Evolutionary conservation across 1,140 invertebrate genomes (phyloP), one percentile per base, ranked within the genome.

Genomic region (Drosophila bipectinata): DNA sequence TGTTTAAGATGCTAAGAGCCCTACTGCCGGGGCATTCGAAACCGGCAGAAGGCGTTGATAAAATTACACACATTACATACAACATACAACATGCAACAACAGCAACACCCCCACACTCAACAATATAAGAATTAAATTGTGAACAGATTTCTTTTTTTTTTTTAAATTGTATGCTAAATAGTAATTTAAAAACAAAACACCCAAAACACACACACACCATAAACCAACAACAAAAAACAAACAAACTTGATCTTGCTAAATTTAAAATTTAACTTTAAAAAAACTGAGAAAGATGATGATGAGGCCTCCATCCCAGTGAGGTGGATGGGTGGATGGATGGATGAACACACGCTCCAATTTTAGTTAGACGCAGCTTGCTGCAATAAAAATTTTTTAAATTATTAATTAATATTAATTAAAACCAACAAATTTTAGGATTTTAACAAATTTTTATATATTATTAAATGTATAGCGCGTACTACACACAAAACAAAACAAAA

Each of bases 351-450:
- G 82, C 82, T 87, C 78, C 82, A 88, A 88, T 88, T 88, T 88
- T 88, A 88, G 83, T 88, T 88, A 88, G 83, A 88, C 83, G 83
- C 83, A 88, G 83, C 84, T 88, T 72, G 84, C 84, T 88, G 83
- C 83, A 75, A 75, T 49, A 75, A 75, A 74, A 75, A 67, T 81
- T 83, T 85, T 88, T 88, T 83, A 88, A 88, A 88, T 88, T 88
- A 88, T 88, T 88, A 88, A 88, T 88, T 88, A 88, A 88, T 88
- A 69, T 79, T 88, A 88, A 88, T 88, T 88, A 88, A 87, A 88
- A 88, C 84, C 83, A 88, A 88, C 83, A 88, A 88, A 88, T 88
- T 88, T 88, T 88, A 88, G 84, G 84, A 88, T 88, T 88, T 88
- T 88, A 88, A 88, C 83, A 83, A 88, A 88, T 88, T 88, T 88